phyloP scores from a whole-genome alignment of 2,113 vertebrate genomes.

The Stictonetta naevosa region DNA sequence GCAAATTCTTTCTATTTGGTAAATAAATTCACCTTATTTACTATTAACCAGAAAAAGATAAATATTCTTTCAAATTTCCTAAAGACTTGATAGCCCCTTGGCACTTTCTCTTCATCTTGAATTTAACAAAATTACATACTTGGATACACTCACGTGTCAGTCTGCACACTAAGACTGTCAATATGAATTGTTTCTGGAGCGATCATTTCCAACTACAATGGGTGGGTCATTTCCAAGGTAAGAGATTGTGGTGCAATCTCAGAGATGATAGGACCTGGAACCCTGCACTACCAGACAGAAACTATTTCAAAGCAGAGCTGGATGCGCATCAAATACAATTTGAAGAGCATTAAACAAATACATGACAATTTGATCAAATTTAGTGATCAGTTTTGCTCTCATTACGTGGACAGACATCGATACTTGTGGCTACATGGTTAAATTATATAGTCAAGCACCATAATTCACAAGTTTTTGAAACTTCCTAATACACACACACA shows the following conservation, averaged over 20 bases:
- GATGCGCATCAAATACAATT: neutral
- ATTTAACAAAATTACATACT: neutral
- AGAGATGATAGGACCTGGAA: neutral
- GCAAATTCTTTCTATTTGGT: slow-evolving; percentile 18
- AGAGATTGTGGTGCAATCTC: neutral
- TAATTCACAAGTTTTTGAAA: neutral
- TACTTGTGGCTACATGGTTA: neutral
- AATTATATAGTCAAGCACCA: neutral
- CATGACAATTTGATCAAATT: neutral
- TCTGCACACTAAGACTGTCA: neutral
- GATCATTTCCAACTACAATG: neutral
- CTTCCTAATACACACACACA: neutral
- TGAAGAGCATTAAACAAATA: neutral
- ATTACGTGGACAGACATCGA: neutral
- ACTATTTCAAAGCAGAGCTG: neutral
- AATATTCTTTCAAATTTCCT: neutral
- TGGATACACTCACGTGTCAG: neutral
- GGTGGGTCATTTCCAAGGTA: neutral
- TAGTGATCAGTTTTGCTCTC: neutral
- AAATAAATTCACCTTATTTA: slow-evolving; percentile 31
- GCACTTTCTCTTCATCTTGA: neutral
- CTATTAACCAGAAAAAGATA: neutral
- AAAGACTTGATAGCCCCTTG: neutral
- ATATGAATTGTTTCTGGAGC: neutral
- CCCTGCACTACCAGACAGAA: neutral